phyloP scores from a whole-genome alignment of 2,797 vertebrate species.

The Morelia viridis region DNA sequence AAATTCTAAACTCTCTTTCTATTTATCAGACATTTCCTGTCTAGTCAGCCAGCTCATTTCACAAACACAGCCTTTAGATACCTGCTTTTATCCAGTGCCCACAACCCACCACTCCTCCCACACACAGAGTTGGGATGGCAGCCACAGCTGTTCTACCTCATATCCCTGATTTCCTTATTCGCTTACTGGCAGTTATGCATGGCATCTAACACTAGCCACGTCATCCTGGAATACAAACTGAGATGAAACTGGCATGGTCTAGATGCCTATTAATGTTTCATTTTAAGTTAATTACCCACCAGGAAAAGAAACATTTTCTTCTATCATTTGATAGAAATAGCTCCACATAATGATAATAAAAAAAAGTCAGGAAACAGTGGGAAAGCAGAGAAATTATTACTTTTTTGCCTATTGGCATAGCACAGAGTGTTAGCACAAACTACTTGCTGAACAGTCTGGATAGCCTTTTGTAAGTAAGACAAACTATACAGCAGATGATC shows the following conservation, averaged over 20 bases:
- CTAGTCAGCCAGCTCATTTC: neutral
- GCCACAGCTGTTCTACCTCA: constrained; percentile 8
- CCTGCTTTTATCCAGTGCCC: neutral
- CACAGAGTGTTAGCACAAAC: neutral
- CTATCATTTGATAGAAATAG: constrained; percentile 31
- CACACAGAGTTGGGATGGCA: neutral
- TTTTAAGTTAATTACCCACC: constrained; percentile 30
- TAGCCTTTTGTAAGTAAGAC: constrained; percentile 31
- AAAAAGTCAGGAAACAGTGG: constrained; percentile 16
- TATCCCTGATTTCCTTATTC: neutral
- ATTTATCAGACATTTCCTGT: neutral
- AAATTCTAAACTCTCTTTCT: neutral
- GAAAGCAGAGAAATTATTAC: neutral
- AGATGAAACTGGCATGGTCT: constrained; percentile 30
- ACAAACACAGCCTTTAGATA: neutral
- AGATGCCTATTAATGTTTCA: constrained; percentile 9
- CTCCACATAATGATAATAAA: neutral
- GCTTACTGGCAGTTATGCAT: neutral
- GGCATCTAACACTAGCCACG: neutral
- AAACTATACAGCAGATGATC: constrained; percentile 8
- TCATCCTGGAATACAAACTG: constrained; percentile 35
- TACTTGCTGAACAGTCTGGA: constrained; percentile 39
- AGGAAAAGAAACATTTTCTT: constrained; percentile 42
- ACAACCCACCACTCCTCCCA: neutral
- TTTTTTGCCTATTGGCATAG: constrained; percentile 19